A percentile compares a stretch with the other conserved stretches of the same genome.
Evolutionary conservation across 2,888 invertebrate species (phyloP).

Genomic region (Meteorus colon): DNA sequence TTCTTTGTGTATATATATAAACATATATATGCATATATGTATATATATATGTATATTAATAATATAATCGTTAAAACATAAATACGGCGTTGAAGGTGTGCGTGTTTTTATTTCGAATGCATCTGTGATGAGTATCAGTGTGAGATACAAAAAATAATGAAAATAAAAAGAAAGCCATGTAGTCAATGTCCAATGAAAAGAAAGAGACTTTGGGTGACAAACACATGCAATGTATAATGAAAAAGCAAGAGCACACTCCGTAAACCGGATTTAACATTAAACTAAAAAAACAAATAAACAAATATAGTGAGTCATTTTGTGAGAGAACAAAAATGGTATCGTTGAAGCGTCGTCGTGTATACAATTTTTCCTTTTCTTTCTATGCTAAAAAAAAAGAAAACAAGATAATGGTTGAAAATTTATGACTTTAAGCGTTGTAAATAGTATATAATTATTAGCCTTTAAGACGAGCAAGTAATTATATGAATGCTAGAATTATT

Average conservation of each 20-base stretch:
- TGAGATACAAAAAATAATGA: conserved; percentile 46
- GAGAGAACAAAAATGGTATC: conserved; percentile 13
- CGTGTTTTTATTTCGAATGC: conserved; percentile 71
- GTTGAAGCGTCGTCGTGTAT: conserved; percentile 16
- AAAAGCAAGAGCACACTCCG: conserved; percentile 4
- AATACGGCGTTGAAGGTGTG: conserved; percentile 67
- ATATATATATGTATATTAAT: conserved; percentile 64
- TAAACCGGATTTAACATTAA: not conserved
- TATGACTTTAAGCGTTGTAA: conserved; percentile 68
- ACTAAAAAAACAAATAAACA: conserved; percentile 5
- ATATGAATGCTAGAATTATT: conserved; percentile 68
- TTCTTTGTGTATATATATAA: conserved; percentile 49
- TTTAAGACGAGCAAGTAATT: conserved; percentile 70
- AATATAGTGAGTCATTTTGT: not conserved
- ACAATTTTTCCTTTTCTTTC: conserved; percentile 52
- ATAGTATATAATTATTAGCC: conserved; percentile 72
- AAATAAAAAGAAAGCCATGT: not conserved
- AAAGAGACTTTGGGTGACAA: conserved; percentile 15
- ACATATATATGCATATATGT: conserved; percentile 55
- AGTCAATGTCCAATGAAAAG: not conserved
- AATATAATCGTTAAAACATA: conserved; percentile 66
- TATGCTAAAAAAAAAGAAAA: conserved; percentile 54
- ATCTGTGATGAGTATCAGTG: conserved; percentile 64
- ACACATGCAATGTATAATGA: conserved; percentile 35
- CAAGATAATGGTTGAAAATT: conserved; percentile 58